These are phyloP conservation scores for Crenichthys baileyi DNA, from an alignment of 2,797 vertebrate genomes.

Conservation along the genomic window DNA sequence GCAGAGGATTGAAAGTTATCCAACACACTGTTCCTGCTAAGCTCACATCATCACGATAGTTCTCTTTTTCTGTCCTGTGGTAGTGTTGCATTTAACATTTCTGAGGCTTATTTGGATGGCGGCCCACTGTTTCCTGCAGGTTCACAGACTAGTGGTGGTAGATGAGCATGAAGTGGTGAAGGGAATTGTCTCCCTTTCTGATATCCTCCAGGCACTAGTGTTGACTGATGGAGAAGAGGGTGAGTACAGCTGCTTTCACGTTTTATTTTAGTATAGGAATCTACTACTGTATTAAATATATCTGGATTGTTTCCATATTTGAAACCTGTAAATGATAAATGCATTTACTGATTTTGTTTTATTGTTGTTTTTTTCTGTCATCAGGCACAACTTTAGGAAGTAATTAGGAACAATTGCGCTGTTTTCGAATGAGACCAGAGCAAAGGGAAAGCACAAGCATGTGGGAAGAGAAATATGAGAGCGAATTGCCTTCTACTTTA, in stretches of 20 bases:
- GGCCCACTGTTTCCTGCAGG: constrained; percentile 71
- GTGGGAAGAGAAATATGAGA: constrained; percentile 15
- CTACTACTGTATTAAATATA: background rate
- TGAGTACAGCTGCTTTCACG: constrained; percentile 31
- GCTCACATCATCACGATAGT: background rate
- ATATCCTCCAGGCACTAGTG: constrained; percentile 94
- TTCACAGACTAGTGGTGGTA: constrained; percentile 95
- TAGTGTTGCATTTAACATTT: background rate
- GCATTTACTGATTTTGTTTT: background rate
- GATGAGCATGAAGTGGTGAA: constrained; percentile 94
- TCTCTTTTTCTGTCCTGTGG: background rate
- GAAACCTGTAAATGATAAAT: background rate
- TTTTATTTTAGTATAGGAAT: background rate
- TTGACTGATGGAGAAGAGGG: constrained; percentile 84
- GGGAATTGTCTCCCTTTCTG: constrained; percentile 95
- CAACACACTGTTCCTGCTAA: background rate
- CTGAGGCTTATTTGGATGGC: background rate
- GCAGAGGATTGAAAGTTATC: background rate
- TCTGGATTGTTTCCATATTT: background rate
- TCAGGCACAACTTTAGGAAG: constrained; percentile 68
- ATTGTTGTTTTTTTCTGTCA: constrained; percentile 12
- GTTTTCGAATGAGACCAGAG: constrained; percentile 17
- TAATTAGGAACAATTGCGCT: background rate
- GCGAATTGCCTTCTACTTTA: constrained; percentile 12
- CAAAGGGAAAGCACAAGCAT: constrained; percentile 24